These are phyloP conservation scores for Seira ritae DNA, from an alignment of 2,888 invertebrate genomes.

Conservation along the genomic window DNA sequence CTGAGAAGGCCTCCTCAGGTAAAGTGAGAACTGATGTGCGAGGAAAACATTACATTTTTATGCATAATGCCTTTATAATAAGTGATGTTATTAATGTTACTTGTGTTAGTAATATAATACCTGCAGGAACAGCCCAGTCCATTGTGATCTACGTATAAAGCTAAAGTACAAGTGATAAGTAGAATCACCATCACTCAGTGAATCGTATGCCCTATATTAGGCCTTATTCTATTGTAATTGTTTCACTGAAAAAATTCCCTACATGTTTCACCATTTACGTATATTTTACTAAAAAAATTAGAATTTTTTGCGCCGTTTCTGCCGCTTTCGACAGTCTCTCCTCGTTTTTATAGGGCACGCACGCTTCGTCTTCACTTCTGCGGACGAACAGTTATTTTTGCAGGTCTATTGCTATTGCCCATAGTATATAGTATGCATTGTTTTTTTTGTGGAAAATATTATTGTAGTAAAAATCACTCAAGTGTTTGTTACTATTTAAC, in stretches of 20 bases:
- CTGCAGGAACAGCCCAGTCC: not conserved
- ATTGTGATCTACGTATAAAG: not conserved
- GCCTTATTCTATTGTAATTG: not conserved
- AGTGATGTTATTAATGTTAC: not conserved
- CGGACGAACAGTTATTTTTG: not conserved
- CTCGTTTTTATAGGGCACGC: not conserved
- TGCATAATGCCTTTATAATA: not conserved
- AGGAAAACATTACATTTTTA: not conserved
- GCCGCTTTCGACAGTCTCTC: not conserved
- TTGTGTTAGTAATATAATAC: too few species aligned
- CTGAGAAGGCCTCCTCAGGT: not conserved
- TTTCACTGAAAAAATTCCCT: not conserved
- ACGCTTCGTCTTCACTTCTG: not conserved
- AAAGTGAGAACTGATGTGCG: constrained; percentile 3
- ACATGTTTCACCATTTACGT: not conserved
- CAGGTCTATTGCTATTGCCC: not conserved
- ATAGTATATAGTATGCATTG: not conserved
- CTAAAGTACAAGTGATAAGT: too few species aligned
- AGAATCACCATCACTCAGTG: not conserved
- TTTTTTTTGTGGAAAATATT: not conserved
- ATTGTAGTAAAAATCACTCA: not conserved
- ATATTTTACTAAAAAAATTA: not conserved
- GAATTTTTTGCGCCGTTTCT: not conserved
- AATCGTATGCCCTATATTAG: not conserved
- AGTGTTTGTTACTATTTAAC: not conserved